phyloP scores from a whole-genome alignment of 2,888 invertebrate species.

The Limulus polyphemus region DNA sequence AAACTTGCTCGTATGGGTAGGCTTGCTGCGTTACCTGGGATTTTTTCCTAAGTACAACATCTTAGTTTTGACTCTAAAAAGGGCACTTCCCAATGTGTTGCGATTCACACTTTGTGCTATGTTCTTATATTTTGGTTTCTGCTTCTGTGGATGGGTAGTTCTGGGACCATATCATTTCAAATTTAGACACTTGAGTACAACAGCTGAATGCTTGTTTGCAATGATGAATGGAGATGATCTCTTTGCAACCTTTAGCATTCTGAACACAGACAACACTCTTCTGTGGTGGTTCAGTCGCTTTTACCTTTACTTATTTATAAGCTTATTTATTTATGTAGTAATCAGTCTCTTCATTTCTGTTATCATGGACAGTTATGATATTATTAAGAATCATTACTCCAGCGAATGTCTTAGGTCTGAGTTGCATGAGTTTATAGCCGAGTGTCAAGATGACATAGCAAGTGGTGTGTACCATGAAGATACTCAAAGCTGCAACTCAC shows the following conservation, averaged over 20 bases:
- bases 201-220: conserved; percentile 93
- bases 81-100: conserved; percentile 85
- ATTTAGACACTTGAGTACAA: conserved; percentile 73
- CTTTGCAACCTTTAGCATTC: conserved; percentile 96
- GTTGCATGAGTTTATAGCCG: conserved; percentile 61
- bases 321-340: conserved; percentile 93
- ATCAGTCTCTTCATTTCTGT: conserved; percentile 95
- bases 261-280: conserved; percentile 65
- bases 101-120: conserved; percentile 86
- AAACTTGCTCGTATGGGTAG: conserved; percentile 93
- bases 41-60: conserved; percentile 97
- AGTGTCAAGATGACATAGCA: conserved; percentile 39
- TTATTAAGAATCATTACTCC: conserved; percentile 78
- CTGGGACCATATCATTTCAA: conserved; percentile 97
- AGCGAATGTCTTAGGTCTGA: conserved; percentile 79
- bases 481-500: too few relatives aligned
- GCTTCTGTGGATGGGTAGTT: conserved; percentile 96
- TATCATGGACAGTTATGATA: conserved; percentile 98
- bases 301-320: conserved; percentile 90
- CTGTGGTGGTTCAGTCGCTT: conserved; percentile 84
- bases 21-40: conserved; percentile 86
- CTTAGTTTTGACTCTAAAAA: conserved; percentile 86
- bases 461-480: conserved; percentile 33
- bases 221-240: conserved; percentile 98
- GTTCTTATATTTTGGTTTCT: conserved; percentile 88